Evolutionary conservation across 92 coral and sea anemone species (phyloP), one percentile per base, ranked within the genome.

Genomic region (Zoanthus solanderi): DNA sequence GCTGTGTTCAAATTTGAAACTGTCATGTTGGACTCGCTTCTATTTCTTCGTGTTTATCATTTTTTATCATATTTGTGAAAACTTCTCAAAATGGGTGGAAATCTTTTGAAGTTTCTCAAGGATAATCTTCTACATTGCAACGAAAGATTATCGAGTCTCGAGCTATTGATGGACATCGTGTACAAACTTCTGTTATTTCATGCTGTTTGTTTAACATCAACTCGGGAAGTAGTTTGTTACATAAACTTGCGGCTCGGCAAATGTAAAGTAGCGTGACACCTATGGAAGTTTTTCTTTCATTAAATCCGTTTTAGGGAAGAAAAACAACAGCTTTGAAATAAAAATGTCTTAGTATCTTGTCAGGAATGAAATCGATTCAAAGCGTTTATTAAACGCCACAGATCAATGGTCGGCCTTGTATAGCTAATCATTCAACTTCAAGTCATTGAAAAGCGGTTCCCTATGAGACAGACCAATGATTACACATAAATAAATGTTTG

Each of bases 341-440:
- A 65, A 81, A 81, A 46, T 65, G 74, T 50, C 75, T 67, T 61
- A 23, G 46, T 66, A 47, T 81, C 85, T 67, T 23, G 74, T 28
- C 75, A 45, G 28, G 56, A 71, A 81, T 57, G 66, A 90, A 90
- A 88, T 78, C 71, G 85, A 84, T 88, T 88, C 87, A 88, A 88
- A 84, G 46, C 90, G 89, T 79, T 91, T 85, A 91, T 88, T 91
- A 91, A 87, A 83, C 86, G 87, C 57, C 66, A 54, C 23, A 46
- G 75, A 81, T 81, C 85, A 81, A 67, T 81, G 58, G 61, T 37
- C n/a, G 53, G 85, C 75, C 75, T 5, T 73, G 69, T 23, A 14
- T 45, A 81, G 71, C 75, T 46, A 52, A 65, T 81, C 44, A 81
- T 14, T 9, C 45, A 66, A 46, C 18, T 56, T 9, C 45, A 66